A percentile compares a stretch with the other conserved stretches of the same genome.
phyloP scores from a whole-genome alignment of 30 jellyfish, hydroid and myxozoan genomes.

The Cassiopea xamachana region DNA sequence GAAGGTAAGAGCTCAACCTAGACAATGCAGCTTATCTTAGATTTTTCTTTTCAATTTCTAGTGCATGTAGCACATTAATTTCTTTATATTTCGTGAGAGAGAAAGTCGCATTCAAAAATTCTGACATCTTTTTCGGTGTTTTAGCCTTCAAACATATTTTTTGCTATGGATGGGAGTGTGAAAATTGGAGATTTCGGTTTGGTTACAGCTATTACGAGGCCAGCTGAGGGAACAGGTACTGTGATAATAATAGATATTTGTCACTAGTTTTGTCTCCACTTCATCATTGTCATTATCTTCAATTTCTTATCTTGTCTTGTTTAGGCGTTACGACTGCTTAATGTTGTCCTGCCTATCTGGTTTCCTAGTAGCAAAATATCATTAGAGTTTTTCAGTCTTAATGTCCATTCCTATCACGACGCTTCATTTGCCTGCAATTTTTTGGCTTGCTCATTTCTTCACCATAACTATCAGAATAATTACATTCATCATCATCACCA shows the following conservation, averaged over 20 bases:
- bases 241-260: no score
- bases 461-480: no score
- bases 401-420: no score
- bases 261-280: background rate
- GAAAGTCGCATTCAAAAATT: background rate
- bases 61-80: background rate
- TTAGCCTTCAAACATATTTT: constrained; percentile 98
- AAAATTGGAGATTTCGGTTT: constrained; percentile 99
- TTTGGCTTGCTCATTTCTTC: no score
- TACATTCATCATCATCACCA: background rate
- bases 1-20: constrained; percentile 64
- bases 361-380: no score
- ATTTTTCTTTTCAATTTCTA: background rate
- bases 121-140: background rate
- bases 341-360: no score
- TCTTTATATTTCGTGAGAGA: background rate
- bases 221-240: constrained; percentile 94
- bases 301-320: no score
- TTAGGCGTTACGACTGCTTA: no score
- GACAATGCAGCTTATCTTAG: background rate
- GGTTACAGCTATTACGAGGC: constrained; percentile 98
- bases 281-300: background rate
- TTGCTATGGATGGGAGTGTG: constrained; percentile 89
- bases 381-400: no score
- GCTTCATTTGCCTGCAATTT: no score